Percentiles rank a stretch among this genome's conserved stretches.
Evolutionary conservation across 1,140 invertebrate species (phyloP).

Genomic region (Drosophila insularis): DNA sequence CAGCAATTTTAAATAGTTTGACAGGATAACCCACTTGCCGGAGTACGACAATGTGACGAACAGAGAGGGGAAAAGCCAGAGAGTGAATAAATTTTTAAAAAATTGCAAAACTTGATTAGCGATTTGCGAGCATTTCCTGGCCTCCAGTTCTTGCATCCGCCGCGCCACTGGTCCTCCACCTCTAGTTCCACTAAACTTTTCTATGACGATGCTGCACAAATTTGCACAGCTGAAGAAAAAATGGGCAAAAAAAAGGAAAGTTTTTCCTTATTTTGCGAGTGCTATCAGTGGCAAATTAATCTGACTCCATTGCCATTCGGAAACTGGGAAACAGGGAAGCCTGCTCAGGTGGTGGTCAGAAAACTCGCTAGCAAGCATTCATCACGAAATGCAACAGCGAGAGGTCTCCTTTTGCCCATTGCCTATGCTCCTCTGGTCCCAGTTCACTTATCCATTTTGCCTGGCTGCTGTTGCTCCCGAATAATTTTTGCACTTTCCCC

Average conservation of each 20-base stretch:
- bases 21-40: conserved; percentile 41
- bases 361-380: conserved; percentile 54
- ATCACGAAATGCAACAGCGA: conserved; percentile 56
- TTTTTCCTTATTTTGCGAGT: conserved; percentile 14
- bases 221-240: conserved; percentile 54
- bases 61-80: conserved; percentile 4
- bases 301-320: conserved; percentile 50
- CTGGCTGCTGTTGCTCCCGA: conserved; percentile 33
- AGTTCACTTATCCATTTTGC: conserved; percentile 71
- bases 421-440: conserved; percentile 50
- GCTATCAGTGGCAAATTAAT: conserved; percentile 63
- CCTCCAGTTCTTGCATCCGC: not conserved
- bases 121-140: conserved; percentile 36
- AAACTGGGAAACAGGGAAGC: conserved; percentile 30
- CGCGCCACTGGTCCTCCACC: conserved; percentile 3
- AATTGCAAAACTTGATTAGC: conserved; percentile 76
- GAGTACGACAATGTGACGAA: not conserved
- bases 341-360: conserved; percentile 26
- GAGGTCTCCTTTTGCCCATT: conserved; percentile 9
- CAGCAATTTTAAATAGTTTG: conserved; percentile 39
- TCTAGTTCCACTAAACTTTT: conserved; percentile 63
- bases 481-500: conserved; percentile 52
- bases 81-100: conserved; percentile 46
- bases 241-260: conserved; percentile 10
- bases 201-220: conserved; percentile 54